Conservation (phyloP, 2,113 vertebrate species). For the Drymodes brunneopygia region DNA sequence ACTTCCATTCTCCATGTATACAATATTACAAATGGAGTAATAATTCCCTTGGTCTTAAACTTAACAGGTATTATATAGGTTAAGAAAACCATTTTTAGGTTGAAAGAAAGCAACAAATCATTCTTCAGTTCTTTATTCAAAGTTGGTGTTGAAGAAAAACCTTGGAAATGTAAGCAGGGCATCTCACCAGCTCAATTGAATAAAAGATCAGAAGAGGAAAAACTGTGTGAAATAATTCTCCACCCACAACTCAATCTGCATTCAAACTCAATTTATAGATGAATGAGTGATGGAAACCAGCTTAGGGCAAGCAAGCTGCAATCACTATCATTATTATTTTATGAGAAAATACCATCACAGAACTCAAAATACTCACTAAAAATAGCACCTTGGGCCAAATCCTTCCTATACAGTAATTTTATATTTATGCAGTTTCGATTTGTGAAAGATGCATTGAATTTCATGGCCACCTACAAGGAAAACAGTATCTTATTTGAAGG, state of each 20-base stretch:
- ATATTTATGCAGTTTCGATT: not conserved
- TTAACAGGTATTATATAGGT: not conserved
- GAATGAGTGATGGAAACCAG: not conserved
- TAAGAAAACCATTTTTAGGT: not conserved
- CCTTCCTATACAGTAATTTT: not conserved
- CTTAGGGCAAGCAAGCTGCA: not conserved
- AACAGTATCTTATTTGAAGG: not conserved
- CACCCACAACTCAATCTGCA: not conserved
- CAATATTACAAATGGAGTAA: not conserved
- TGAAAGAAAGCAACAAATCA: not conserved
- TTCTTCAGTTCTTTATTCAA: not conserved
- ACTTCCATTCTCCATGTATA: not conserved
- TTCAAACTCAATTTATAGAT: slow-evolving; percentile 9
- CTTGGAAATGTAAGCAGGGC: not conserved
- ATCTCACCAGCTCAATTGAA: not conserved
- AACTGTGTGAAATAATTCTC: not conserved
- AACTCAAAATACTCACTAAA: not conserved
- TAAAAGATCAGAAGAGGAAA: slow-evolving; percentile 29
- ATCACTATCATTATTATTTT: not conserved
- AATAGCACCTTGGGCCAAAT: not conserved
- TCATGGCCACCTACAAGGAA: not conserved
- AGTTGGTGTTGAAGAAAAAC: not conserved
- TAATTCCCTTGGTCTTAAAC: not conserved
- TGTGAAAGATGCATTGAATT: not conserved
- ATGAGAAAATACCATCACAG: not conserved